phyloP scores from a whole-genome alignment of 2,888 invertebrate genomes.

The Aquatica leii region DNA sequence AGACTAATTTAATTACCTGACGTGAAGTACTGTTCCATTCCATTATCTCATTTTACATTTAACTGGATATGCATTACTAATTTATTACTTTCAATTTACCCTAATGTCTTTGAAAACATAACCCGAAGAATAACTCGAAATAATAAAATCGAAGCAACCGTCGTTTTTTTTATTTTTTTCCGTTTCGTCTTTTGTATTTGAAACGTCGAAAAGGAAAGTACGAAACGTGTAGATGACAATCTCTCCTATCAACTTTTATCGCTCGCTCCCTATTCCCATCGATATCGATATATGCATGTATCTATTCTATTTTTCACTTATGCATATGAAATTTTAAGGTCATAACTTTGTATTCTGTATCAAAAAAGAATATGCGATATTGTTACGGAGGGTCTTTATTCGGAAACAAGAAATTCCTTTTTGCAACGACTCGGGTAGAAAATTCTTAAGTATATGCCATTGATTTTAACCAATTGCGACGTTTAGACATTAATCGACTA shows the following conservation, averaged over 20 bases:
- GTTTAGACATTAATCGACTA: too few species aligned
- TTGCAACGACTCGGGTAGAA: neutral
- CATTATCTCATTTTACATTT: slow-evolving; percentile 37
- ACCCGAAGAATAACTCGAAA: neutral
- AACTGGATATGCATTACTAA: slow-evolving; percentile 36
- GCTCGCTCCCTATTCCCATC: slow-evolving; percentile 17
- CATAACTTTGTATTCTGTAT: slow-evolving; percentile 23
- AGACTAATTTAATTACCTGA: slow-evolving; percentile 39
- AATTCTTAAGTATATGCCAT: neutral
- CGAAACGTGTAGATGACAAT: slow-evolving; percentile 29
- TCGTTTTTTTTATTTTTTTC: neutral
- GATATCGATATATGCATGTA: slow-evolving; percentile 27
- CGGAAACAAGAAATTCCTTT: slow-evolving; percentile 31
- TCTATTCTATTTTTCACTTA: slow-evolving; percentile 37
- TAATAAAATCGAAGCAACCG: neutral
- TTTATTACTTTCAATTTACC: slow-evolving; percentile 23
- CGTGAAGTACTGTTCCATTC: slow-evolving; percentile 36
- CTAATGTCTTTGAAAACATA: slow-evolving; percentile 10
- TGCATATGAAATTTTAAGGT: slow-evolving; percentile 19
- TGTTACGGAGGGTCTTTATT: slow-evolving; percentile 10
- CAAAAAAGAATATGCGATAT: slow-evolving; percentile 24
- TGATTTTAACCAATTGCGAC: neutral
- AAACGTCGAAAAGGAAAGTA: slow-evolving; percentile 25
- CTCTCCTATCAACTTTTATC: slow-evolving; percentile 36
- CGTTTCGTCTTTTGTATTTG: slow-evolving; percentile 17